Base-by-base conservation (phyloP, 1,140 invertebrate genomes). In the Euura lappo region DNA sequence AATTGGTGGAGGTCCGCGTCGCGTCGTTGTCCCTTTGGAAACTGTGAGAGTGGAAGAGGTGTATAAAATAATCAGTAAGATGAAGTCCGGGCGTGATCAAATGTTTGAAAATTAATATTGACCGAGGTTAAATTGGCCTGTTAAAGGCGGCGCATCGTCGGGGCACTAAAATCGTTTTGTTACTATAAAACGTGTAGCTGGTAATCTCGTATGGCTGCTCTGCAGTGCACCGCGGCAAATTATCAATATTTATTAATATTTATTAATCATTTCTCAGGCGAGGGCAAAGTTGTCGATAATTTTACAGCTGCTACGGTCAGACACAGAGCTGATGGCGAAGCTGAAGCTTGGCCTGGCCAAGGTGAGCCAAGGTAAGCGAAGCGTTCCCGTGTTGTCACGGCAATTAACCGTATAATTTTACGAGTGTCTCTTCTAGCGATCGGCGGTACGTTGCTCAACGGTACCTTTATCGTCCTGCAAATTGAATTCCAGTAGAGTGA, bases 401-500 rank as follows among this genome's bases (percentile, higher is more conserved):
- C 66, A 68, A 68, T 68, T 68, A 68, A 68, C 66, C 66, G 66
- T 68, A 68, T 68, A 68, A 68, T 47, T 70, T 70, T 70, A 70
- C 69, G 69, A 70, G 44, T 70, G 69, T 13, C 69, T 70, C 69
- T 45, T 47, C n/a, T n/a, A 42, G 69, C 45, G 69, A 70, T 42
- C 45, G 69, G 45, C 69, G 28, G 11, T 43, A 8, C 69, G 6
- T 70, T 70, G 69, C 28, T 45, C 44, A 70, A 70, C 69, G 69
- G 69, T 70, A 70, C 45, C 69, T 70, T 70, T 47, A 47, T 47
- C 70, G 68, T 74, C 65, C 71, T 70, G 76, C 72, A 68, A 75
- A 77, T 79, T 79, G 75, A 79, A 81, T 79, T 76, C 65, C 71
- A 66, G 67, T 71, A 66, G 67, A 13, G n/a, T 65, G 67, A 65